Percentiles rank a stretch among this genome's conserved stretches.
These are phyloP conservation scores for Plebejus melissa DNA, from an alignment of 2,888 invertebrate genomes.

Conservation along the genomic window DNA sequence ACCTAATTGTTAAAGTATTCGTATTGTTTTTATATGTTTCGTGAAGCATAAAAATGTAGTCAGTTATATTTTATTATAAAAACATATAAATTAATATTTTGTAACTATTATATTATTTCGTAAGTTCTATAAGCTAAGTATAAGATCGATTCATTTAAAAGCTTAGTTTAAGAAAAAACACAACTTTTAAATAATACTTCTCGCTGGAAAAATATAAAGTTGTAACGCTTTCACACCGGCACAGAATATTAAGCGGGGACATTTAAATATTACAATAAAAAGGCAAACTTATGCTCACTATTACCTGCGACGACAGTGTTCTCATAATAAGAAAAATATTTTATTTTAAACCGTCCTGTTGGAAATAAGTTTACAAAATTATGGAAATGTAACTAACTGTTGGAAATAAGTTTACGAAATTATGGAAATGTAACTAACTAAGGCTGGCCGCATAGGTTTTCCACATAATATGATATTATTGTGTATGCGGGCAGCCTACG, in stretches of 20 bases:
- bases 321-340: not conserved
- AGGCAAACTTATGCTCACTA: not conserved
- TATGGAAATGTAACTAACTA: not conserved
- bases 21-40: too few species aligned
- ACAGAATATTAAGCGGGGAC: conserved; percentile 15
- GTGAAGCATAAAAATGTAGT: too few species aligned
- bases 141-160: not conserved
- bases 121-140: too few species aligned
- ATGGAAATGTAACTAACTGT: not conserved
- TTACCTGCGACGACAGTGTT: not conserved
- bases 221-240: conserved; percentile 12
- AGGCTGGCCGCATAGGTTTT: too few species aligned
- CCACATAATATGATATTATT: too few species aligned
- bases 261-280: conserved; percentile 20
- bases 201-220: conserved; percentile 9
- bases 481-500: too few species aligned
- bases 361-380: conserved; percentile 1
- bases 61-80: too few species aligned
- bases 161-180: not conserved
- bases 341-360: not conserved
- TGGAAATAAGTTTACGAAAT: not conserved
- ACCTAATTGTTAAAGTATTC: too few species aligned
- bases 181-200: conserved; percentile 2
- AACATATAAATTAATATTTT: too few species aligned
- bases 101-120: too few species aligned